Base-by-base conservation (phyloP, 1,140 invertebrate species). In the Atopsyche davidsoni region DNA sequence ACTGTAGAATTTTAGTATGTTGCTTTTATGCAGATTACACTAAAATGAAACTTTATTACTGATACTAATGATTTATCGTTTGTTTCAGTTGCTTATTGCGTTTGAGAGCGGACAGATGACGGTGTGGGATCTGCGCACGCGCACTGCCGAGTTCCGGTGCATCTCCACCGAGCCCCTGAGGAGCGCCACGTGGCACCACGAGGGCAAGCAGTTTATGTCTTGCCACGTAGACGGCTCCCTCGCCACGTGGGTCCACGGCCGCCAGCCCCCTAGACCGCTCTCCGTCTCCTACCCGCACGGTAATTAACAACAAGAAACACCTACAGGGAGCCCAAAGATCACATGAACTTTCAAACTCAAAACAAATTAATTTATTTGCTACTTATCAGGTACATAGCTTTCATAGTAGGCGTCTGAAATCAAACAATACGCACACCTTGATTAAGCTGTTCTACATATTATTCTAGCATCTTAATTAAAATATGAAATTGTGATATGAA, bases 171-270 rank as follows among this genome's bases (percentile, higher is more conserved):
- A 95, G 65, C 80, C 83, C 16, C 75, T 97, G 42, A 80, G 84
- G 63, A 92, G 89, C 46, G 82, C 95, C 62, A 81, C 86, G 46
- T 99, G 96, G 96, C 92, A 98, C 69, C 83, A 93, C 69, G 96
- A 99, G 70, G 96, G 96, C 48, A 95, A 96, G 75, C 91, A 95
- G 73, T 96, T 99, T 68, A 93, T 99, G 84, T 93, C 89, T 57
- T 89, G 89, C 60, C 95, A 98, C 69, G 82, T 81, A 9, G 95
- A 99, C 75, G 96, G 96, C 38, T 93, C 90, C 34, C 78, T 98
- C 34, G 86, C 86, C 45, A 96, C 92, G 21, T 98, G 94, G 94
- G 86, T 81, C 59, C n/a, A n/a, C n/a, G 74, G 87, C 11, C 81
- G 86, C 60, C 79, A 82, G 53, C 76, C 79, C 36, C 66, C 77